These are phyloP conservation scores for Drosophila lini DNA, from an alignment of 1,140 invertebrate genomes.

Conservation along the genomic window DNA sequence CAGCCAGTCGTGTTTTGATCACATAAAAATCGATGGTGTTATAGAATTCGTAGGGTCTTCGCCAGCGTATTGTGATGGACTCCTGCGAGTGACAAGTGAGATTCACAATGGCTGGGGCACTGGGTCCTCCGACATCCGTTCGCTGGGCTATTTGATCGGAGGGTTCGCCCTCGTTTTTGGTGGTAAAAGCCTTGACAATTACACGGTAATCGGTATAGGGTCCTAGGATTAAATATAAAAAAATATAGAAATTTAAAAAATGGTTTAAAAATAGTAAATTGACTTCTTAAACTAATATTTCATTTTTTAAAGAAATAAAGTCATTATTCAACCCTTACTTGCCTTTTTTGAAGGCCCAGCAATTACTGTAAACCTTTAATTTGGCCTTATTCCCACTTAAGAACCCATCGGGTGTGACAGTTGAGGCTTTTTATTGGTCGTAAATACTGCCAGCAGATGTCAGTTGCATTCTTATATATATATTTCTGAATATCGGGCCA, in stretches of 20 bases:
- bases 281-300: too few relatives aligned
- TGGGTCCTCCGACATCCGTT: constrained; percentile 93
- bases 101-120: constrained; percentile 91
- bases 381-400: constrained; percentile 1
- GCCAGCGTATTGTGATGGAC: constrained; percentile 92
- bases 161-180: constrained; percentile 89
- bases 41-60: constrained; percentile 89
- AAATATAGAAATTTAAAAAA: too few relatives aligned
- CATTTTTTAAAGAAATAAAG: background rate
- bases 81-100: constrained; percentile 92
- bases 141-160: constrained; percentile 89
- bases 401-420: constrained; percentile 14
- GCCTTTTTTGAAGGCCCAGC: background rate
- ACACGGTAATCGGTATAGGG: constrained; percentile 94
- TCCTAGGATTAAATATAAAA: constrained; percentile 85
- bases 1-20: constrained; percentile 88
- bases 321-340: background rate
- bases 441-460: constrained; percentile 41
- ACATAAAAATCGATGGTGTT: constrained; percentile 92
- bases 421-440: constrained; percentile 44
- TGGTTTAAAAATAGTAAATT: constrained; percentile 26
- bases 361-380: constrained; percentile 21
- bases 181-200: constrained; percentile 92
- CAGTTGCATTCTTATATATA: constrained; percentile 22
- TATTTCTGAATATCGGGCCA: constrained; percentile 7